Percentiles rank a stretch among this genome's conserved stretches.
Evolutionary conservation across 1,140 invertebrate genomes (phyloP).

Genomic region (Maconellicoccus hirsutus): DNA sequence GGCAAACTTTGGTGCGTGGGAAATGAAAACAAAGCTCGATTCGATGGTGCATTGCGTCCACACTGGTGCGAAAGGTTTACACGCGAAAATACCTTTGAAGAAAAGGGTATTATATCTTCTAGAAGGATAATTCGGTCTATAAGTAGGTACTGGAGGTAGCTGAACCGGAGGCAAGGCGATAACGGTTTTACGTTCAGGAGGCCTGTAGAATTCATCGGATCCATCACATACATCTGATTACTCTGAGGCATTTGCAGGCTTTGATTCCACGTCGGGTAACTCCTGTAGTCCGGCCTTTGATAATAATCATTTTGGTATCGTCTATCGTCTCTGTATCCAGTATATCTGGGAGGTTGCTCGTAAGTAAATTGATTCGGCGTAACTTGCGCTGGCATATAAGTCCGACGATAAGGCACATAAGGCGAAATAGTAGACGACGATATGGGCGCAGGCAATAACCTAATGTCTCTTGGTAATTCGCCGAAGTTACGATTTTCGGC

Average conservation of each 20-base stretch:
- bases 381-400: neutral
- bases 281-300: neutral
- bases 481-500: constrained; percentile 6
- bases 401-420: neutral
- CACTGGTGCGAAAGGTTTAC: neutral
- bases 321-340: neutral
- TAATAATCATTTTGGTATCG: neutral
- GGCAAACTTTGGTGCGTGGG: neutral
- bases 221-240: neutral
- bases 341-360: neutral
- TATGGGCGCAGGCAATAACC: neutral
- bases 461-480: neutral
- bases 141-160: neutral
- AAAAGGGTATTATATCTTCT: neutral
- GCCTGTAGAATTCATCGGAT: constrained; percentile 11
- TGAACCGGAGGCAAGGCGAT: constrained; percentile 26
- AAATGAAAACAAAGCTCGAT: neutral
- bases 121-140: neutral
- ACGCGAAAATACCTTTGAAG: neutral
- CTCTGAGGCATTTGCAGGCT: neutral
- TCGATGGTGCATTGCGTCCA: neutral
- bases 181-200: constrained; percentile 15
- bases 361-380: neutral
- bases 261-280: neutral
- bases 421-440: neutral